Evolutionary conservation across 2,797 vertebrate species (phyloP), one percentile per base, ranked within the genome.

Genomic region (Sarcophilus harrisii): DNA sequence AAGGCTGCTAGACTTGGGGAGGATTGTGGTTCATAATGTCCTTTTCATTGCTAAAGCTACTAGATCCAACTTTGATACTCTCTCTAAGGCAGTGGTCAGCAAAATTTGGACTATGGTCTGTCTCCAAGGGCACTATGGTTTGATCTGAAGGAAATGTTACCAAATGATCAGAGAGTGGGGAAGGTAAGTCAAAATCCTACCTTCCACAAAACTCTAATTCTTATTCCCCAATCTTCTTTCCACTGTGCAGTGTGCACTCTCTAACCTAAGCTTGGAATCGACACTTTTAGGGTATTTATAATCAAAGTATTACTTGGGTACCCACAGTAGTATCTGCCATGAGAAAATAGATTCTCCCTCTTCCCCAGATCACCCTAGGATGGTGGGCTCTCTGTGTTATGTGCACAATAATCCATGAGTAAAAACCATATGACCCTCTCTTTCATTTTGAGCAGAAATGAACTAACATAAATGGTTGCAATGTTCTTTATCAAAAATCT

Each of bases 31-130:
- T 93, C 66, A 73, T 93, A 27, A 27, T 55, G 38, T n/a, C 95
- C 66, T 6, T 93, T 95, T 93, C 57, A 94, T 94, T 81, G 93
- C 93, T 91, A 91, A 91, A 91, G 29, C 93, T 52, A 95, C 54
- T 90, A 91, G 95, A 94, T 92, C 1, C 16, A 90, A 49, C 54
- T 96, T 96, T 54, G 55, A 14, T 38, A 94, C 93, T 87, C 24
- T 18, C 73, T 45, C 10, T 87, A 45, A 9, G 3, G 38, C 24
- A 27, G 38, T 87, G 73, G 38, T 87, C 21, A 45, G 38, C 24
- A 49, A 87, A 87, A 87, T 45, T 32, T 38, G 38, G 3, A 45
- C 38, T 45, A 6, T 45, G 38, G 28, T 30, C 38, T 55, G 30
- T 12, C 28, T 90, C 16, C 52, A 90, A 54, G 52, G 28, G 28